A percentile compares a stretch with the other conserved stretches of the same genome.
phyloP scores from a whole-genome alignment of 2,797 vertebrate species.

The Chaunax sp. region DNA sequence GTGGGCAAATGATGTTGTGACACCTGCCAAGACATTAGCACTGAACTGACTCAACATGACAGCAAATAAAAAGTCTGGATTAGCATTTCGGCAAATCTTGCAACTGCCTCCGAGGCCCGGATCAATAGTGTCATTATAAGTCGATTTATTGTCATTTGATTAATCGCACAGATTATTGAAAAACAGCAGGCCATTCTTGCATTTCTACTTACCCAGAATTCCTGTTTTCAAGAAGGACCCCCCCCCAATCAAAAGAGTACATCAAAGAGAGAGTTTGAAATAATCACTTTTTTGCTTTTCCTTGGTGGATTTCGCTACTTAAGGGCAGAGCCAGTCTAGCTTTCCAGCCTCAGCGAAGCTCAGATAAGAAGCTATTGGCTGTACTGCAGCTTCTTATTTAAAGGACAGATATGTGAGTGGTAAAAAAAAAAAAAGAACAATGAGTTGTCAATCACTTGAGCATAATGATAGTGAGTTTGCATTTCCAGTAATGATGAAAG shows the following conservation, averaged over 20 bases:
- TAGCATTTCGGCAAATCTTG: not conserved
- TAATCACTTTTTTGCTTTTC: too few species aligned
- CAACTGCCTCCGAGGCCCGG: not conserved
- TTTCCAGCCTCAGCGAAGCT: not conserved
- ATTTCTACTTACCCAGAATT: not conserved
- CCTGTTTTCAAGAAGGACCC: not conserved
- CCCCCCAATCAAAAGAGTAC: too few species aligned
- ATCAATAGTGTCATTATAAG: not conserved
- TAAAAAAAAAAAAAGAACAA: not conserved
- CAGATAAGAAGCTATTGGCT: not conserved
- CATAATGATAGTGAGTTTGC: too few species aligned
- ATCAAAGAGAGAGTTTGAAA: too few species aligned
- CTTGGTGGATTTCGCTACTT: too few species aligned
- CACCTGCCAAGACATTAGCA: not conserved
- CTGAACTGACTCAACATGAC: not conserved
- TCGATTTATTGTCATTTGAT: constrained; percentile 5
- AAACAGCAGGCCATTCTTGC: not conserved
- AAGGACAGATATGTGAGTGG: not conserved
- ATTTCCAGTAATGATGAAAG: too few species aligned
- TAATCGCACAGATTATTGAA: not conserved
- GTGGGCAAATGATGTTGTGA: not conserved
- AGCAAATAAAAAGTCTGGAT: too few species aligned
- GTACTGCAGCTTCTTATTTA: not conserved
- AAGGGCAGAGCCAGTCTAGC: not conserved
- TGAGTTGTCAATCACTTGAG: too few species aligned